Percentiles rank a stretch among this genome's conserved stretches.
Conservation (phyloP, 2,113 vertebrate species). For the Narcine bancroftii region DNA sequence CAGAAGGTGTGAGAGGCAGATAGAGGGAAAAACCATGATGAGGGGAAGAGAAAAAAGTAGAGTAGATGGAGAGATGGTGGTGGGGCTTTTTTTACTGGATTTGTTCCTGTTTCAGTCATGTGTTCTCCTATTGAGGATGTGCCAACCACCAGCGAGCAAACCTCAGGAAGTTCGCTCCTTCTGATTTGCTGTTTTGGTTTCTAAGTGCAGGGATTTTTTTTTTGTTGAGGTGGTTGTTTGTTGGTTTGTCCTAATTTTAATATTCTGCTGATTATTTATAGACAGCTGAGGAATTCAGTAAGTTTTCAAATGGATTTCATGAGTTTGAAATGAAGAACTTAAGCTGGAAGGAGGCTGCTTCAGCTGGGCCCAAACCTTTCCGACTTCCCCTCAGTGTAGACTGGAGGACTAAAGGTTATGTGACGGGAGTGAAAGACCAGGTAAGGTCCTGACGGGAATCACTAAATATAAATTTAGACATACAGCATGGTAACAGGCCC, state of each 20-base stretch:
- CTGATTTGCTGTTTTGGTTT: not conserved
- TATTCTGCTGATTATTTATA: not conserved
- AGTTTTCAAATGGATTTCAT: not conserved
- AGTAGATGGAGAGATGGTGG: no score
- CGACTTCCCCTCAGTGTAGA: slow-evolving; percentile 9
- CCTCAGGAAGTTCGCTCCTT: no score
- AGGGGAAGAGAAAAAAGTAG: no score
- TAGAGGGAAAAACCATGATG: no score
- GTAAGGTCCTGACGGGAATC: not conserved
- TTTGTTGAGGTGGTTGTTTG: no score
- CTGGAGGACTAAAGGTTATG: slow-evolving; percentile 32
- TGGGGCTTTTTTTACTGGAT: no score
- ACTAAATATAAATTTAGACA: no score
- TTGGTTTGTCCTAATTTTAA: not conserved
- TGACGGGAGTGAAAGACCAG: slow-evolving; percentile 36
- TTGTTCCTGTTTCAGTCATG: no score
- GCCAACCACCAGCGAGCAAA: not conserved
- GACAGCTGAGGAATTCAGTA: slow-evolving; percentile 33
- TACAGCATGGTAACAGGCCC: no score
- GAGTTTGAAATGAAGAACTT: not conserved
- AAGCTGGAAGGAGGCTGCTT: not conserved
- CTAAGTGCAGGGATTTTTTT: not conserved
- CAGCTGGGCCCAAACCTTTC: not conserved
- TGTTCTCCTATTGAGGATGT: not conserved
- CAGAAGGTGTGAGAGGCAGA: no score